Percentiles rank a stretch among this genome's conserved stretches.
phyloP scores from a whole-genome alignment of 2,113 vertebrate genomes.

The Aegithalos caudatus region DNA sequence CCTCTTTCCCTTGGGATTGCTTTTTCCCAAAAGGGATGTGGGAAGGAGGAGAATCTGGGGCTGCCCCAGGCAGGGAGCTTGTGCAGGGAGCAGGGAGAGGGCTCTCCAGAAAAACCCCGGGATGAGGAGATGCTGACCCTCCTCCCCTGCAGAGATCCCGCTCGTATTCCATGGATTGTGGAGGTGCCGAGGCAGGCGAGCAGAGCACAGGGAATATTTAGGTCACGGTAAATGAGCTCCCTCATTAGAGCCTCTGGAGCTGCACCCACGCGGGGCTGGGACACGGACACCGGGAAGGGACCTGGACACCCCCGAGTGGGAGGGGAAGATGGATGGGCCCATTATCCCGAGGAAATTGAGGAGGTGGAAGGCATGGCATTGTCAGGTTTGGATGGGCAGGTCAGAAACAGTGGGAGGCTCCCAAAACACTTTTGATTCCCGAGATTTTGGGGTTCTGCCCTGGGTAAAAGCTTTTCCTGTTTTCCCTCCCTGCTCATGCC shows the following conservation, averaged over 20 bases:
- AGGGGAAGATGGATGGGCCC: not conserved
- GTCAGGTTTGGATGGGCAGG: not conserved
- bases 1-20: not conserved
- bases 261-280: not conserved
- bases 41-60: not conserved
- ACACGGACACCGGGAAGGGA: not conserved
- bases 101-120: rapidly evolving
- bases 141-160: not conserved
- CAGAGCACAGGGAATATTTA: not conserved
- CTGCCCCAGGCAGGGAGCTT: not conserved
- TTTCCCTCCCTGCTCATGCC: not conserved
- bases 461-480: not conserved
- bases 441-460: not conserved
- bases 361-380: not conserved
- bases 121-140: not conserved
- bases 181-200: not conserved
- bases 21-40: not conserved
- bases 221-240: slow-evolving; percentile 25
- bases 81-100: not conserved
- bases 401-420: not conserved
- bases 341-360: rapidly evolving
- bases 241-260: not conserved
- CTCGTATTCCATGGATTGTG: rapidly evolving
- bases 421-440: not conserved
- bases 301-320: not conserved